These are phyloP conservation scores for Tupaia tana DNA, from an alignment of 2,113 vertebrate species.

Conservation along the genomic window DNA sequence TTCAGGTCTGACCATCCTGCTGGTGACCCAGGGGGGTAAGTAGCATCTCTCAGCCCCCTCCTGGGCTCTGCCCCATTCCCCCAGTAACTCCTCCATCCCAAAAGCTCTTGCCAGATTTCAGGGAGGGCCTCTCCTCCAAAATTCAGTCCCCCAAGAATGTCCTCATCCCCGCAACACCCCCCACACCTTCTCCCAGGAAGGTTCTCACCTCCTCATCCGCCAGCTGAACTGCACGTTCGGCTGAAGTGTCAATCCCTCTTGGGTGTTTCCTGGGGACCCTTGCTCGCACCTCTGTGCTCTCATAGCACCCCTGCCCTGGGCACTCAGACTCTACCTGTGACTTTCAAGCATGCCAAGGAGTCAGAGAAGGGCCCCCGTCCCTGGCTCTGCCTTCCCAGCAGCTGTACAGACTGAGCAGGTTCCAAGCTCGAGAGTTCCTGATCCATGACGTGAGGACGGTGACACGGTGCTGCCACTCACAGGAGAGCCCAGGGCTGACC, in stretches of 20 bases:
- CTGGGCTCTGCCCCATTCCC: background rate
- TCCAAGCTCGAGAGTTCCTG: background rate
- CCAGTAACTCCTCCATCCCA: no score
- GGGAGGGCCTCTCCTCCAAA: background rate
- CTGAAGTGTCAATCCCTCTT: background rate
- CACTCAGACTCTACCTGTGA: background rate
- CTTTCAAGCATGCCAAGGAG: background rate
- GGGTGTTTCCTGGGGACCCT: background rate
- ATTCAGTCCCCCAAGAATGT: background rate
- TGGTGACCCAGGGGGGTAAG: slow-evolving; percentile 71
- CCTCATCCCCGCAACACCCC: no score
- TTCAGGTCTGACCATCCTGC: slow-evolving; percentile 66
- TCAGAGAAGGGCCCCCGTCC: background rate
- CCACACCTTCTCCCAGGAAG: background rate
- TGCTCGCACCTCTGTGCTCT: background rate
- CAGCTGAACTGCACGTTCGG: accelerated
- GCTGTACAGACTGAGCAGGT: accelerated
- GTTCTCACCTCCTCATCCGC: background rate
- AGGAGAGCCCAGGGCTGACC: background rate
- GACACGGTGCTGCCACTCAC: background rate
- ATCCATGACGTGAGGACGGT: accelerated
- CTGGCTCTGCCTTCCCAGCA: background rate
- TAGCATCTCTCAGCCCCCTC: background rate
- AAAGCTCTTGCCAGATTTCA: background rate
- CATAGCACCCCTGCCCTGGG: no score